Evolutionary conservation across 2,113 vertebrate genomes (phyloP).

Genomic region (Axis porcinus): DNA sequence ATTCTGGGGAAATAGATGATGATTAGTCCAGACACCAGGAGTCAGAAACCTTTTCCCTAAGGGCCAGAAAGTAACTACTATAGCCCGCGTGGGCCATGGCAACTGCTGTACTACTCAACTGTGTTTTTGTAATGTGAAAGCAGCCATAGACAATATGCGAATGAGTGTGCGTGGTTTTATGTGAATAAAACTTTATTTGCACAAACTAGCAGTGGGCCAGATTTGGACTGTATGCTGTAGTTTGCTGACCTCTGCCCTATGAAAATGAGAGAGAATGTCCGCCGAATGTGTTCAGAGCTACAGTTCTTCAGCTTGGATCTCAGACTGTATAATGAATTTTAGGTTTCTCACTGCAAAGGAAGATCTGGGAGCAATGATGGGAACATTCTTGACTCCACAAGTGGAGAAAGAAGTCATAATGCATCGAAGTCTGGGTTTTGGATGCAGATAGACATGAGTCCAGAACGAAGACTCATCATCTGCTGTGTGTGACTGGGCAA

Average conservation of each 20-base stretch:
- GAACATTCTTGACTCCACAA: background rate
- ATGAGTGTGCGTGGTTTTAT: background rate
- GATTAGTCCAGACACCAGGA: background rate
- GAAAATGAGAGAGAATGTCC: background rate
- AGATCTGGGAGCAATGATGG: fast-evolving
- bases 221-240: background rate
- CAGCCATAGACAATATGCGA: no score
- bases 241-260: background rate
- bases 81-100: background rate
- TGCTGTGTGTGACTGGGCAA: background rate
- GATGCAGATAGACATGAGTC: background rate
- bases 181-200: background rate
- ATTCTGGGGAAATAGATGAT: background rate
- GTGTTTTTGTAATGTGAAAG: fast-evolving
- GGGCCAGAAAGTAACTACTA: background rate
- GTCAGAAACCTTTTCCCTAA: background rate
- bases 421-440: background rate
- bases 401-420: background rate
- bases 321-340: background rate
- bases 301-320: background rate
- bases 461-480: background rate
- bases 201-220: background rate
- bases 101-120: background rate
- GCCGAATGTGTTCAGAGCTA: background rate
- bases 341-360: background rate